Evolutionary conservation across 2,888 invertebrate species (phyloP).

Genomic region (Margaritifera margaritifera): DNA sequence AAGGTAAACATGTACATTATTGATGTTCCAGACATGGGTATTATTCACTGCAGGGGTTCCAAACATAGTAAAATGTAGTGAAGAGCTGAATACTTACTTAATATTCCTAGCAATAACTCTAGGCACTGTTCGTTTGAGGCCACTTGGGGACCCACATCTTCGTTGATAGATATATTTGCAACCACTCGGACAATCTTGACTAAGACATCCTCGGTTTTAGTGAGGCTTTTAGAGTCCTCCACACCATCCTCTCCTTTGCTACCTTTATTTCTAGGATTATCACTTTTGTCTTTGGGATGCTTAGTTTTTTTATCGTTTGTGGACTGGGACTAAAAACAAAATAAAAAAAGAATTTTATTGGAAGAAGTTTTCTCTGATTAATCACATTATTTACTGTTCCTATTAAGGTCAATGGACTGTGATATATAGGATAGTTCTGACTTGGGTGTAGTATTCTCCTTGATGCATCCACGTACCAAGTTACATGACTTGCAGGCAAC

Average conservation of each 20-base stretch:
- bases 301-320: not conserved
- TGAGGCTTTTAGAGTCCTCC: slow-evolving; percentile 15
- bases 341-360: not conserved
- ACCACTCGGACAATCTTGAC: slow-evolving; percentile 82
- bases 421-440: no score
- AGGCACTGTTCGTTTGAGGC: slow-evolving; percentile 72
- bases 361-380: not conserved
- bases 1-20: no score
- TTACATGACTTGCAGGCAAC: no score
- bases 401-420: no score
- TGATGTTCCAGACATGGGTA: no score
- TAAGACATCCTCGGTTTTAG: slow-evolving; percentile 74
- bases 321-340: slow-evolving; percentile 3
- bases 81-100: slow-evolving; percentile 58
- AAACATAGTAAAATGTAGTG: not conserved
- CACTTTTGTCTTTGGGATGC: slow-evolving; percentile 1
- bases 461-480: no score
- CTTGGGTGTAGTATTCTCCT: no score
- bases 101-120: slow-evolving; percentile 67
- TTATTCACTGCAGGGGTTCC: not conserved
- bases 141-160: slow-evolving; percentile 82
- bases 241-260: slow-evolving; percentile 22
- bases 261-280: slow-evolving; percentile 19
- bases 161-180: slow-evolving; percentile 87
- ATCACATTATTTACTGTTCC: no score